phyloP scores from a whole-genome alignment of 2,888 invertebrate species.

The Cataglyphis rosenhaueri region DNA sequence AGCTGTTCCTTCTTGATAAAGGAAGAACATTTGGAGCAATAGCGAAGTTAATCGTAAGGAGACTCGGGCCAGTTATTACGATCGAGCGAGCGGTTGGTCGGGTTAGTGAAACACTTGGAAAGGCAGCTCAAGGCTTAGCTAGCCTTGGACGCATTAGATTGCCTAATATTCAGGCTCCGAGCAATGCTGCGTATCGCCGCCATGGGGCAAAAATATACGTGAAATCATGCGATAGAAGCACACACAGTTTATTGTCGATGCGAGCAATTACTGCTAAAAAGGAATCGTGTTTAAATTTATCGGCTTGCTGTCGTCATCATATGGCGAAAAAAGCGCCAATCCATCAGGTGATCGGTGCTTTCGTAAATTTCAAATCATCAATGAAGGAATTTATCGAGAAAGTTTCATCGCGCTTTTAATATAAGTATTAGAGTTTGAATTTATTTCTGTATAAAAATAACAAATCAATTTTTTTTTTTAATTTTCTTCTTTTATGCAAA shows the following conservation, averaged over 20 bases:
- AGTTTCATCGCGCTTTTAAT: background rate
- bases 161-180: constrained; percentile 83
- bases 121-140: constrained; percentile 84
- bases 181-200: constrained; percentile 72
- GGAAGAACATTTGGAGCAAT: constrained; percentile 53
- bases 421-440: background rate
- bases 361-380: background rate
- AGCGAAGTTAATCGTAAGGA: constrained; percentile 63
- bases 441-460: background rate
- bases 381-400: background rate
- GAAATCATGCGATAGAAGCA: constrained; percentile 58
- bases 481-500: background rate
- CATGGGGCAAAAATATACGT: constrained; percentile 71
- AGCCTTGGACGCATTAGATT: constrained; percentile 85
- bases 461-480: background rate
- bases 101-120: constrained; percentile 83
- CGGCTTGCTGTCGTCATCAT: background rate
- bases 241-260: constrained; percentile 22
- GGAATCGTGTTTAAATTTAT: constrained; percentile 15
- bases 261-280: constrained; percentile 26
- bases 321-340: background rate
- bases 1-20: constrained; percentile 9
- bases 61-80: constrained; percentile 56
- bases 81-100: constrained; percentile 73
- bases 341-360: background rate